Base-by-base conservation (phyloP, 1,140 invertebrate species). In the Euura lappo region DNA sequence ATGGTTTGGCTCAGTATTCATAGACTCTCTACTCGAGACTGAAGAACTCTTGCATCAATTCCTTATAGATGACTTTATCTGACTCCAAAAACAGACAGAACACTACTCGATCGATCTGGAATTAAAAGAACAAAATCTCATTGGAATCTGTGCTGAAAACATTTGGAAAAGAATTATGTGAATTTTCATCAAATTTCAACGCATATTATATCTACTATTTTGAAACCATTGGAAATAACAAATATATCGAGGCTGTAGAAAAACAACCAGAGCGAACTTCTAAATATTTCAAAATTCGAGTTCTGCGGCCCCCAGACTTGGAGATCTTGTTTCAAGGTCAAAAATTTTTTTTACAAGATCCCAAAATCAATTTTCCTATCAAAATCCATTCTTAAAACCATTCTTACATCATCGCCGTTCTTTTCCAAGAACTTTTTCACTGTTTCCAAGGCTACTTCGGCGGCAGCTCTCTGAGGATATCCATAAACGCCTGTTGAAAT, bases 401-500 rank as follows among this genome's bases (percentile, higher is more conserved):
- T 45, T 77, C 81, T 87, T 87, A 91, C 89, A 8, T 74, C 81
- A 71, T 90, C 86, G 6, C 82, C 79, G 83, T 95, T 89, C 11
- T 89, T 80, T 81, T 93, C 90, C 42, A 96, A 85, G 85, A 91
- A 94, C 70, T 91, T 88, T 73, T 93, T 88, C 0, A 94, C 91
- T 13, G 91, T 91, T 10, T 85, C 83, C 10, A 94, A 78, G 65
- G 94, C 95, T 13, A 96, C 91, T 80, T 93, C 89, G 5, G 93
- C 92, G 0, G 95, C 95, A 51, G 91, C 82, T 76, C 90, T 89
- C 86, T 93, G 93, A 2, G 95, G 95, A 87, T 96, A 97, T 3
- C 93, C 94, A 88, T 96, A 96, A 73, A 96, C 90, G 10, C 95
- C 95, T 69, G 95, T 96, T 0, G 94, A 95, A 79, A 97, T 95